Percentiles rank a stretch among this genome's conserved stretches.
phyloP scores from a whole-genome alignment of 2,113 vertebrate genomes.

The Tragelaphus buxtoni region DNA sequence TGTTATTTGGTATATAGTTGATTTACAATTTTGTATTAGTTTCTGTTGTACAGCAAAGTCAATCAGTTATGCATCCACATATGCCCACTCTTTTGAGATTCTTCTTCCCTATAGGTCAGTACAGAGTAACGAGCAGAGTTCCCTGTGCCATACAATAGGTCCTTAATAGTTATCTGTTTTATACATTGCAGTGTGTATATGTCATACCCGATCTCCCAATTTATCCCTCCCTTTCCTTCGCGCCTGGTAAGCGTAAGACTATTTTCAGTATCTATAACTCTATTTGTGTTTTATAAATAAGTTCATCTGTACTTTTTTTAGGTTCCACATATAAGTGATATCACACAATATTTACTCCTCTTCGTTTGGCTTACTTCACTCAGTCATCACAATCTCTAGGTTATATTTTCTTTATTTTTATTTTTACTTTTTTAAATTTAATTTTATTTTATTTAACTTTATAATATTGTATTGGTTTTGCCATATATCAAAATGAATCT shows the following conservation, averaged over 20 bases:
- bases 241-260: not conserved
- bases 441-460: no score
- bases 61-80: not conserved
- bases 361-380: not conserved
- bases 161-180: not conserved
- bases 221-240: not conserved
- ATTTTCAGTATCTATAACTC: not conserved
- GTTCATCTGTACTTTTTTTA: not conserved
- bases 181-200: not conserved
- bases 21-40: not conserved
- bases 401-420: not conserved
- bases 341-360: not conserved
- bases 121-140: not conserved
- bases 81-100: not conserved
- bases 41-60: not conserved
- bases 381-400: not conserved
- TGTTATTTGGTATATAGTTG: not conserved
- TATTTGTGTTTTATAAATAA: not conserved
- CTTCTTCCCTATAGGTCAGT: not conserved
- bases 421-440: no score
- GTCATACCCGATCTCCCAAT: not conserved
- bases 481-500: no score
- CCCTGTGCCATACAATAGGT: not conserved
- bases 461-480: no score
- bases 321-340: not conserved